Evolutionary conservation across 2,888 invertebrate species (phyloP), one percentile per base, ranked within the genome.

Genomic region (Eurytoma adleriae): DNA sequence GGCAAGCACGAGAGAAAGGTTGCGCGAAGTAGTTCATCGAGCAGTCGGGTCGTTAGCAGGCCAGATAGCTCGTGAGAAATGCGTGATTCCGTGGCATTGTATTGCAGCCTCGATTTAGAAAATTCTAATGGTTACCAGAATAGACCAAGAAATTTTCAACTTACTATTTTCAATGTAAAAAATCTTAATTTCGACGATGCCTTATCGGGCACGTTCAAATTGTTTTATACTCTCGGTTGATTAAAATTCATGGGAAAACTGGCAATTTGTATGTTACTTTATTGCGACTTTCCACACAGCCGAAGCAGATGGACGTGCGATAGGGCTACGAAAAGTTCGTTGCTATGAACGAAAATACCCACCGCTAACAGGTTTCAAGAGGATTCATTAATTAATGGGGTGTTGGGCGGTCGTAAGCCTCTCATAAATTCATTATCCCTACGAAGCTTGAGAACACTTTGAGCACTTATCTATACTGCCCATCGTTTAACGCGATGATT

Each of bases 341-440:
- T 40, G 40, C 40, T 40, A 67, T 30, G 18, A 10, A 69, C 69
- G 27, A 18, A 69, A 69, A 62, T 69, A 74, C 57, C 73, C 56
- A 4, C 10, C 13, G 40, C 10, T 68, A 72, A 72, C 71, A 61
- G 67, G 68, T 72, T 61, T 57, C 2, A 18, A 40, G 30, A 62
- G 72, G 61, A 72, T 27, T n/a, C 56, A 48, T 24, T 76, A 76
- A 76, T 80, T 80, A 72, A 76, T 24, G 27, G 70, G 66, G 54
- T 76, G 61, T 71, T 62, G 52, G 57, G 0, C 20, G 10, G 10
- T 50, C 54, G 13, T 3, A 18, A 54, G 66, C 30, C 7, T 16
- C 48, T 76, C 67, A 68, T 76, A 72, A 80, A 80, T 80, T 79
- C 67, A 72, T 80, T 80, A 71, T 80, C 52, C 57, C 14, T 20